Evolutionary conservation across 1,140 invertebrate species (phyloP), one percentile per base, ranked within the genome.

Genomic region (Ceratina japonica): DNA sequence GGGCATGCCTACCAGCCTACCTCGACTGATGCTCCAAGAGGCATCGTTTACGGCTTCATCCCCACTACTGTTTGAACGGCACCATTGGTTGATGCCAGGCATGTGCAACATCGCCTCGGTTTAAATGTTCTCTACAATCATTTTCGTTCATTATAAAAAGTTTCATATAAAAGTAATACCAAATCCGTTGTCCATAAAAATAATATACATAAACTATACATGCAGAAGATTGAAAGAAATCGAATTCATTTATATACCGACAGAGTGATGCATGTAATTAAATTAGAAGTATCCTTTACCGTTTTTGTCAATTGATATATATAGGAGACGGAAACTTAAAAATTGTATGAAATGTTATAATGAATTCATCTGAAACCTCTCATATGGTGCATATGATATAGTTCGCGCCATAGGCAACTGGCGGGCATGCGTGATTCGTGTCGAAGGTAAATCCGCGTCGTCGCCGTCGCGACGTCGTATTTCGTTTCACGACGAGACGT

Each of bases 401-500:
- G 49, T 74, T 79, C 61, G 76, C 76, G 76, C 20, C 52, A 54
- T 54, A 51, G 4, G 49, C 13, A 1, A 20, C 20, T 5, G 16
- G 12, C 3, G 15, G 51, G 76, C 76, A 72, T 74, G 76, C 76
- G 76, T 27, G 24, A 20, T 73, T 51, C 13, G 27, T 10, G 3
- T 16, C 22, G 24, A 31, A 52, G 44, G 58, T 22, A 51, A 51
- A 72, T 77, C 20, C 49, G 69, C 69, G 75, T 61, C 66, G 80
- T 73, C 82, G 80, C 71, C 58, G 71, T 18, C 72, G 75, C 56
- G 52, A 61, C n/a, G 56, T 58, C 72, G 62, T 74, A 79, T 59
- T 70, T 74, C 65, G 70, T 65, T 58, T 74, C 24, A 59, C 58
- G 59, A 59, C 58, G 59, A 27, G 37, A 73, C 61, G 70, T 79